Conservation (phyloP, 2,113 vertebrate genomes). For the Leptocoma aspasia region DNA sequence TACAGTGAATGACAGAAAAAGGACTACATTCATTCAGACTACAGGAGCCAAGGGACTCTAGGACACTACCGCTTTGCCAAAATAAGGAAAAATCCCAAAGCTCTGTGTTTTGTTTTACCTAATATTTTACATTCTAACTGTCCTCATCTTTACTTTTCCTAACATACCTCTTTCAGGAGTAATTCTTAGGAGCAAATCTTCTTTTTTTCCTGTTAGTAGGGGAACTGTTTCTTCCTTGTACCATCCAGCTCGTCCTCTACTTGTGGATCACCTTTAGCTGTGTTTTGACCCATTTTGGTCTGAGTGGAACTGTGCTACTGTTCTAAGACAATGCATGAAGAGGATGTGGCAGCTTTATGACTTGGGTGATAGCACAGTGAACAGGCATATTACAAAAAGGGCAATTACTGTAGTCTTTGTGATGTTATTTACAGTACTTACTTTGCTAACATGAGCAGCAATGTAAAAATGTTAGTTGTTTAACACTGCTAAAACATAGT, state of each 20-base stretch:
- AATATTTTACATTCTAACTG: background rate
- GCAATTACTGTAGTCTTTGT: background rate
- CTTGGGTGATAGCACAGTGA: background rate
- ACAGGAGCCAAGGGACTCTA: background rate
- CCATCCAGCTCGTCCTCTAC: background rate
- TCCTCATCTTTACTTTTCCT: background rate
- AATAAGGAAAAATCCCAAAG: background rate
- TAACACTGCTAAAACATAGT: background rate
- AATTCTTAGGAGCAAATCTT: background rate
- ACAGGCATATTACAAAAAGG: background rate
- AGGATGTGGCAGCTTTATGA: constrained; percentile 28
- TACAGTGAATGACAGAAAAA: background rate
- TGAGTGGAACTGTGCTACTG: background rate
- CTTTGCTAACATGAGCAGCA: background rate
- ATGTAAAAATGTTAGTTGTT: constrained; percentile 33
- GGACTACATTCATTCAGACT: background rate
- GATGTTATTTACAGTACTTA: constrained; percentile 42
- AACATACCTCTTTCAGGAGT: background rate
- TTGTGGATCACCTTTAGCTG: background rate
- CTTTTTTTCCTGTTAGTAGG: background rate
- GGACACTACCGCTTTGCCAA: background rate
- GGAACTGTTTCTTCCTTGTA: background rate
- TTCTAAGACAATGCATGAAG: background rate
- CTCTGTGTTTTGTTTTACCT: background rate
- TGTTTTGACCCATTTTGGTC: background rate